Conservation (phyloP, 2,888 invertebrate species). For the Lasius fuliginosus region DNA sequence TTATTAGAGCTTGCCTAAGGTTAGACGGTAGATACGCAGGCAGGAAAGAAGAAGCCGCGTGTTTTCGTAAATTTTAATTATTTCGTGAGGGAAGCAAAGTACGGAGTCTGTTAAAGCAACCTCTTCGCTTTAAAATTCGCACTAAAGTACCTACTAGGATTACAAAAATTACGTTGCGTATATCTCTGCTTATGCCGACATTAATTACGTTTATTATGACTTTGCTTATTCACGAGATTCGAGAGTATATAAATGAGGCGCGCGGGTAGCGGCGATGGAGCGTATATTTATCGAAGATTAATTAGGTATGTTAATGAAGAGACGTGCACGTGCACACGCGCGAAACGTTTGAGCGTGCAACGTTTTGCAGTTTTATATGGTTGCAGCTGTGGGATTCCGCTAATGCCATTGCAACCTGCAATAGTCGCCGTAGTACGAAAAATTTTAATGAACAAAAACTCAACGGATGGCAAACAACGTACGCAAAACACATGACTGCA, state of each 20-base stretch:
- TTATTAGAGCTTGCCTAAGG: constrained; percentile 54
- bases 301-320: constrained; percentile 58
- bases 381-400: constrained; percentile 42
- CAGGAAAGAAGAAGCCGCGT: constrained; percentile 52
- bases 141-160: constrained; percentile 7
- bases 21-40: constrained; percentile 27
- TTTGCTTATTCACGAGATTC: constrained; percentile 39
- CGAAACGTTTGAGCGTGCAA: constrained; percentile 18
- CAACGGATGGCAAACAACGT: constrained; percentile 42
- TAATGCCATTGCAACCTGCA: constrained; percentile 43
- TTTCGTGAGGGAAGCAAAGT: constrained; percentile 43
- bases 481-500: constrained; percentile 38
- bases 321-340: not conserved
- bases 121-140: constrained; percentile 45
- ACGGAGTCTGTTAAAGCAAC: constrained; percentile 42
- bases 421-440: constrained; percentile 36
- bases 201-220: constrained; percentile 54
- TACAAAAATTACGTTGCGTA: constrained; percentile 16
- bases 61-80: constrained; percentile 73
- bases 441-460: constrained; percentile 57
- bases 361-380: constrained; percentile 39
- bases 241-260: constrained; percentile 40
- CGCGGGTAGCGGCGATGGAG: not conserved
- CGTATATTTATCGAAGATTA: constrained; percentile 54
- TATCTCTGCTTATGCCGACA: constrained; percentile 30